phyloP scores from a whole-genome alignment of 2,113 vertebrate species.

The Drymodes brunneopygia region DNA sequence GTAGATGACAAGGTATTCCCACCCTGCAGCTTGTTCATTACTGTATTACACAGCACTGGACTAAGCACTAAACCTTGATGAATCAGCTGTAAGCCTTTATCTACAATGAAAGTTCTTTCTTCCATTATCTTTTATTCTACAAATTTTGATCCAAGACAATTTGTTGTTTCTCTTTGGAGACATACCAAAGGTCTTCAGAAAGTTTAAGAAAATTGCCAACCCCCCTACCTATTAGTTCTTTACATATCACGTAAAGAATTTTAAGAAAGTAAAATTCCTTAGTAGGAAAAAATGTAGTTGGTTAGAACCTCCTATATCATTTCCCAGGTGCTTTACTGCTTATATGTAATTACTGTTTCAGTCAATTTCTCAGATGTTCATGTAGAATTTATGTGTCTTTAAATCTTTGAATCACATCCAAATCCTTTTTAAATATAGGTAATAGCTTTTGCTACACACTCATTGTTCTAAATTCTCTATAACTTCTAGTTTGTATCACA shows the following conservation, averaged over 20 bases:
- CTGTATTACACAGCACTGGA: not conserved
- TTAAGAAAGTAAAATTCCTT: not conserved
- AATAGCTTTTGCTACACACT: not conserved
- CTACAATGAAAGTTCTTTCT: not conserved
- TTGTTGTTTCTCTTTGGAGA: not conserved
- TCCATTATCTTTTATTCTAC: not conserved
- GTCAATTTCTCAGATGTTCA: constrained; percentile 22
- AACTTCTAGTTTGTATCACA: not conserved
- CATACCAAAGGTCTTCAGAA: not conserved
- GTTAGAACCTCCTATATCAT: not conserved
- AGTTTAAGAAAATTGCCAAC: not conserved
- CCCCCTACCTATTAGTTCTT: not conserved
- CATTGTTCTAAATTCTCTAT: not conserved
- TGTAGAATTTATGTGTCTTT: constrained; percentile 13
- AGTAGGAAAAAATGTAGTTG: not conserved
- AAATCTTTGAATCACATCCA: constrained; percentile 8
- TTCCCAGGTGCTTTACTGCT: constrained; percentile 11
- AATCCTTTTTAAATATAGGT: constrained; percentile 19
- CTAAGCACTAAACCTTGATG: not conserved
- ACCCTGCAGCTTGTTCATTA: not conserved
- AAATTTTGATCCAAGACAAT: not conserved
- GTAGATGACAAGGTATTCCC: not conserved
- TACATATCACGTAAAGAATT: not conserved
- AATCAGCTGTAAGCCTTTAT: not conserved
- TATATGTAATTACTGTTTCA: constrained; percentile 25